Evolutionary conservation across 2,888 invertebrate genomes (phyloP), one percentile per base, ranked within the genome.

Genomic region (Monopis laevigella): DNA sequence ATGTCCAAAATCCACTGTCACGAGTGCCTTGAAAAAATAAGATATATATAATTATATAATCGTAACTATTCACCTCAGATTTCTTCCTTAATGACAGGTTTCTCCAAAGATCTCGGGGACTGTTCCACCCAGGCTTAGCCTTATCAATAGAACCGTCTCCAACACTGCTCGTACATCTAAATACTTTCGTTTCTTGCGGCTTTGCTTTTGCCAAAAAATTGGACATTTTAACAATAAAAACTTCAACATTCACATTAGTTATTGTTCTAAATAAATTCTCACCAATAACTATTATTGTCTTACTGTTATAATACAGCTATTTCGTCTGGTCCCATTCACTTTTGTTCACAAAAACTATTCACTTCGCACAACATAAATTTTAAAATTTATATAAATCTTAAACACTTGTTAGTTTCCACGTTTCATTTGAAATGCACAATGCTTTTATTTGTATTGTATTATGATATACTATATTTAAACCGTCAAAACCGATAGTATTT

Each of bases 31-130:
- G n/a, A n/a, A n/a, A n/a, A n/a, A n/a, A n/a, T n/a, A n/a, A n/a
- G n/a, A n/a, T n/a, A n/a, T n/a, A n/a, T n/a, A 30, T 3, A 32
- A 16, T 32, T 32, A 17, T 6, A 14, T 17, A 10, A 2, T 14
- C 14, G 32, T 16, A 32, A 5, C 30, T 13, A 32, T 28, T 36
- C 58, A 80, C 80, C 80, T 80, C 78, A 7, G 69, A 70, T 54
- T 78, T 80, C 52, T 77, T 68, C 44, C 80, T 66, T 48, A 80
- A 52, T 26, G 80, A 80, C 47, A 80, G 64, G 49, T 80, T 80
- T 50, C 80, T 66, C 80, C 80, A 80, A 56, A 80, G 73, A 47
- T 80, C 80, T 32, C 80, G 65, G 29, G 80, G 80, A 59, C 77
- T 78, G 14, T 67, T 72, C 80, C 80, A 80, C 50, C 73, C 78